Evolutionary conservation across 2,888 invertebrate genomes (phyloP).

Genomic region (Synanthedon vespiformis): DNA sequence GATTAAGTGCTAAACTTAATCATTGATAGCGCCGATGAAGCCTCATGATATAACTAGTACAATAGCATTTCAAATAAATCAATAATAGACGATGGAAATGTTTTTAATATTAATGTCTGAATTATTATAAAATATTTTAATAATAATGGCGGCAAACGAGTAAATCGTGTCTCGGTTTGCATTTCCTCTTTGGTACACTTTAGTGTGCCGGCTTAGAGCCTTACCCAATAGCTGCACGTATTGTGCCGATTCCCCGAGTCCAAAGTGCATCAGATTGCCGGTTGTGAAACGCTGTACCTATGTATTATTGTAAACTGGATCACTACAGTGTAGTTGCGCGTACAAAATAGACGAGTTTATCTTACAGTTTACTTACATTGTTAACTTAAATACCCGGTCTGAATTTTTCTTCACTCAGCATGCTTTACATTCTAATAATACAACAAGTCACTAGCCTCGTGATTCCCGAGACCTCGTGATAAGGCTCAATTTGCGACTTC

Average conservation of each 20-base stretch:
- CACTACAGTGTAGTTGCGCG: slow-evolving; percentile 11
- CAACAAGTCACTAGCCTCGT: slow-evolving; percentile 8
- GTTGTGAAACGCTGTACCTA: slow-evolving; percentile 30
- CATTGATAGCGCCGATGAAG: too few species aligned
- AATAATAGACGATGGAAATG: too few species aligned
- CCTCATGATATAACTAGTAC: too few species aligned
- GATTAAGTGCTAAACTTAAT: too few species aligned
- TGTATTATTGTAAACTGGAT: slow-evolving; percentile 25
- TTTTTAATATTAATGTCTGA: background rate
- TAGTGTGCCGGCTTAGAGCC: slow-evolving; percentile 8
- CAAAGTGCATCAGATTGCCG: slow-evolving; percentile 46
- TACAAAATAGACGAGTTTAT: background rate
- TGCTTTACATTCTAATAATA: background rate
- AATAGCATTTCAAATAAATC: too few species aligned
- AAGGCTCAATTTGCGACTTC: slow-evolving; percentile 19
- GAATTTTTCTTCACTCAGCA: background rate
- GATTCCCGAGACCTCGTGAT: slow-evolving; percentile 17
- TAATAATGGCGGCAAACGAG: background rate
- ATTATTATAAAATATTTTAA: background rate
- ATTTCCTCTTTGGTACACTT: slow-evolving; percentile 16
- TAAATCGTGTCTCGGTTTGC: slow-evolving; percentile 19
- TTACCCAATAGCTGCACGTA: slow-evolving; percentile 36
- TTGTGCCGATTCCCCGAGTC: slow-evolving; percentile 26
- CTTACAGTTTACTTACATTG: background rate
- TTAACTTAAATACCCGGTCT: background rate